Conservation (phyloP, 2,888 invertebrate species). For the Tetragonula carbonaria region DNA sequence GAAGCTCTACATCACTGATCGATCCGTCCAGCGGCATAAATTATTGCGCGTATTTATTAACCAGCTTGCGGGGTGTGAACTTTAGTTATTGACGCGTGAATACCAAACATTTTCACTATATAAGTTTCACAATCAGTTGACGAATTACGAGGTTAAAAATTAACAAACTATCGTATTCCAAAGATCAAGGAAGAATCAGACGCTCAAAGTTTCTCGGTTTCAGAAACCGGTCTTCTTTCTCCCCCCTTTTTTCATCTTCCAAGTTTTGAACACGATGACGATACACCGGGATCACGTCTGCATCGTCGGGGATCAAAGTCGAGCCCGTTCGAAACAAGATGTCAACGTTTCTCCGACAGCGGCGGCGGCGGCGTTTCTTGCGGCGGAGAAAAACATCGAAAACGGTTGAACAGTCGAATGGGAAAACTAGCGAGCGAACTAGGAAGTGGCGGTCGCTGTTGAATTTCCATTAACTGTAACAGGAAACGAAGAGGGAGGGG, state of each 20-base stretch:
- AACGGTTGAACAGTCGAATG: slow-evolving; percentile 20
- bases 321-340: neutral
- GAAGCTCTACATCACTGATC: neutral
- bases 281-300: neutral
- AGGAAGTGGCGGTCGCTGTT: slow-evolving; percentile 77
- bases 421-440: slow-evolving; percentile 79
- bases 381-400: neutral
- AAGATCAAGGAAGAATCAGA: too few species aligned
- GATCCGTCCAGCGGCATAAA: neutral
- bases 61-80: neutral
- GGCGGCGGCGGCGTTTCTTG: neutral
- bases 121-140: too few species aligned
- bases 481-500: slow-evolving; percentile 76
- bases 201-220: too few species aligned
- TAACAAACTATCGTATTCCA: too few species aligned
- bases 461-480: slow-evolving; percentile 82
- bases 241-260: too few species aligned
- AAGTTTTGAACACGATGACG: neutral
- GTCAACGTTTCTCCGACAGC: neutral
- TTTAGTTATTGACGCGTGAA: neutral
- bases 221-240: neutral
- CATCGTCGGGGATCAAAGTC: too few species aligned
- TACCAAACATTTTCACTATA: too few species aligned
- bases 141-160: too few species aligned
- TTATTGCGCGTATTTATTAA: neutral